These are phyloP conservation scores for Nyctereutes procyonoides DNA, from an alignment of 2,113 vertebrate genomes.

Conservation along the genomic window DNA sequence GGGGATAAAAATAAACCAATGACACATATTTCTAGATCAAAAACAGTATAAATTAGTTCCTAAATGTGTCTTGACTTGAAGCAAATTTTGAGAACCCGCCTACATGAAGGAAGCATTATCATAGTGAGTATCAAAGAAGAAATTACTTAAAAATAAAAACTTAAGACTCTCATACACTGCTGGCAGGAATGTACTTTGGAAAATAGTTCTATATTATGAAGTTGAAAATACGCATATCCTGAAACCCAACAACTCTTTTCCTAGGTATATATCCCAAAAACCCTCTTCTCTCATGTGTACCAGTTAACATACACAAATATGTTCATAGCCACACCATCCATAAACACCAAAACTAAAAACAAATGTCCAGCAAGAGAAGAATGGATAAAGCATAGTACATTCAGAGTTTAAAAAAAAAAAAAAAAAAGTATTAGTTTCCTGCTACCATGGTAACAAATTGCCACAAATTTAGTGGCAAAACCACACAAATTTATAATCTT, in stretches of 20 bases:
- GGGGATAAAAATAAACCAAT: constrained; percentile 49
- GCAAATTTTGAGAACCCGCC: constrained; percentile 46
- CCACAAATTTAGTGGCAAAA: constrained; percentile 21
- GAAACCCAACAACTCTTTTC: not conserved
- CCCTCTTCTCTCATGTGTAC: not conserved
- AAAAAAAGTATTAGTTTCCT: constrained; percentile 29
- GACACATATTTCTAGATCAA: not conserved
- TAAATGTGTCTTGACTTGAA: constrained; percentile 58
- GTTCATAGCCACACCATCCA: not conserved
- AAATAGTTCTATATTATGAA: constrained; percentile 27
- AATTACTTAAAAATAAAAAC: constrained; percentile 32
- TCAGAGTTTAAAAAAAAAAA: not conserved
- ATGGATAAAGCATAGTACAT: not conserved
- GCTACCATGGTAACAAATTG: not conserved
- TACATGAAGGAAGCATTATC: constrained; percentile 22
- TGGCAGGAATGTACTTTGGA: not conserved
- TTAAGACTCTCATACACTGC: not conserved
- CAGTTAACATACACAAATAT: not conserved
- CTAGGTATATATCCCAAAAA: constrained; percentile 10
- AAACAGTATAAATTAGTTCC: constrained; percentile 61
- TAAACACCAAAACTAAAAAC: constrained; percentile 5
- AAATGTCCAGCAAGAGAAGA: constrained; percentile 5
- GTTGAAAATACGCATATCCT: not conserved
- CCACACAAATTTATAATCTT: constrained; percentile 26
- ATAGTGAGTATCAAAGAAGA: constrained; percentile 29